Conservation (phyloP, 2,888 invertebrate genomes). For the Mystacides longicornis region DNA sequence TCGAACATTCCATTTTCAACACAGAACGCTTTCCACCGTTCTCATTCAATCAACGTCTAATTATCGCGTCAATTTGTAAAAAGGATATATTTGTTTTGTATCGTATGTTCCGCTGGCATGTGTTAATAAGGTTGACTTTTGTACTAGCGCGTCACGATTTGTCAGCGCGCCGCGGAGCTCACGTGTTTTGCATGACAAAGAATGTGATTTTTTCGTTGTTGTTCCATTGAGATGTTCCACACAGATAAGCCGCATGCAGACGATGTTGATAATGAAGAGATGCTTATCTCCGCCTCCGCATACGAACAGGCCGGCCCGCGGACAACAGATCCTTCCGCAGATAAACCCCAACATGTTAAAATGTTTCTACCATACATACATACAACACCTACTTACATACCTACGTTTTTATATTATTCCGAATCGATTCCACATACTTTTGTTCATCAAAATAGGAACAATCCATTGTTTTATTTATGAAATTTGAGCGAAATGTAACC, state of each 20-base stretch:
- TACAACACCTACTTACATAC: no score
- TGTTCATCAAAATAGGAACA: no score
- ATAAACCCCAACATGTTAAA: no score
- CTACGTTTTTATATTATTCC: no score
- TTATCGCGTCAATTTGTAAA: neutral
- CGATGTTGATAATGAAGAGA: neutral
- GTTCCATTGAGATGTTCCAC: neutral
- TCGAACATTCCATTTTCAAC: neutral
- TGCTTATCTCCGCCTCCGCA: no score
- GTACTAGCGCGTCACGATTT: neutral
- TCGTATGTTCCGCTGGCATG: neutral
- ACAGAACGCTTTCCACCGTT: neutral
- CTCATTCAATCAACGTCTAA: slow-evolving; percentile 1
- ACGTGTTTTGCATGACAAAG: neutral
- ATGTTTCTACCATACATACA: no score
- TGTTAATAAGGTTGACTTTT: neutral
- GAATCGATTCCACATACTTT: no score
- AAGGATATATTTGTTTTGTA: neutral
- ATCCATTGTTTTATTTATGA: no score
- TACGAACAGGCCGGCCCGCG: no score
- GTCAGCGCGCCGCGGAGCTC: neutral
- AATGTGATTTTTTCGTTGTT: neutral
- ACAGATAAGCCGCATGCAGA: neutral
- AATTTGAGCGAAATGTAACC: no score
- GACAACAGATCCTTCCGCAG: no score